Percentiles rank a stretch among this genome's conserved stretches.
These are phyloP conservation scores for Cassiopea andromeda DNA, from an alignment of 30 jellyfish, hydroid and myxozoan species.

Conservation along the genomic window DNA sequence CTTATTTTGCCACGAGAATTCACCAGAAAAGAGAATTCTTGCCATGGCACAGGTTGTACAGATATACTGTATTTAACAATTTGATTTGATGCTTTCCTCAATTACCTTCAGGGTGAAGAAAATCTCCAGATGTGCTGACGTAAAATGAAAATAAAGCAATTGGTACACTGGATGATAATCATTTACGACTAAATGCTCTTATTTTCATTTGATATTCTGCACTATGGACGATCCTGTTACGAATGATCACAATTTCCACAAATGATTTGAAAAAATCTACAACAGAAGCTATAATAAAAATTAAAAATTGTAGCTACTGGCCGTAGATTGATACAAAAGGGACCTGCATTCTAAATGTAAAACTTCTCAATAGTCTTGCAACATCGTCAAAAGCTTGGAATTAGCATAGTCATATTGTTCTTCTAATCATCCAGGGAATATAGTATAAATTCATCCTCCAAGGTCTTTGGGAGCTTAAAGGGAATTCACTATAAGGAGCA, in stretches of 20 bases:
- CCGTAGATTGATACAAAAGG: too few relatives aligned
- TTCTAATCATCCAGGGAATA: too few relatives aligned
- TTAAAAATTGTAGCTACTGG: too few relatives aligned
- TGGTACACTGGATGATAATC: neutral
- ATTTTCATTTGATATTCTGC: neutral
- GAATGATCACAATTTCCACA: neutral
- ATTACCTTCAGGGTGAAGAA: neutral
- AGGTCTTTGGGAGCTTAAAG: neutral
- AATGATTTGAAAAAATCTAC: too few relatives aligned
- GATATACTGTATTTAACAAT: too few relatives aligned
- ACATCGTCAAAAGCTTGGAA: too few relatives aligned
- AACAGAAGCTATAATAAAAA: too few relatives aligned
- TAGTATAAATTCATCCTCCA: neutral
- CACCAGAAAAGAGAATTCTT: conserved; percentile 70
- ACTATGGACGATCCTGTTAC: neutral
- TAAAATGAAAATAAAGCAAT: too few relatives aligned
- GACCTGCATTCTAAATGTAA: too few relatives aligned
- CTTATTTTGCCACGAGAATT: conserved; percentile 54
- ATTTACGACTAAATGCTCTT: neutral
- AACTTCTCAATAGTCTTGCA: too few relatives aligned
- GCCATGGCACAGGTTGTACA: conserved; percentile 94
- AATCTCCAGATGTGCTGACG: neutral
- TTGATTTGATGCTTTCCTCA: neutral
- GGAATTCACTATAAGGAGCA: neutral
- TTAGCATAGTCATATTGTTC: too few relatives aligned